phyloP scores from a whole-genome alignment of 2,888 invertebrate species.

The Helobdella robusta region DNA sequence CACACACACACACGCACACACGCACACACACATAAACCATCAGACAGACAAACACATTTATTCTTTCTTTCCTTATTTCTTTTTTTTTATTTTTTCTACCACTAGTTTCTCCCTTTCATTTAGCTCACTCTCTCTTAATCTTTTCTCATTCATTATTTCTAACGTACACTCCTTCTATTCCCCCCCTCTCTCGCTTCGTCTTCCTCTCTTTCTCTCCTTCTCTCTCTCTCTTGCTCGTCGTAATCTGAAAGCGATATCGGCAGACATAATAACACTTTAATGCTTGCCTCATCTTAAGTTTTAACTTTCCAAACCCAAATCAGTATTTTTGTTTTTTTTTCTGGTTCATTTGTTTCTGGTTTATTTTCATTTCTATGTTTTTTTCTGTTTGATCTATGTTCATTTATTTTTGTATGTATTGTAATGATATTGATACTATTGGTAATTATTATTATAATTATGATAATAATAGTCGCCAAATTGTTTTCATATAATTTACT shows the following conservation, averaged over 20 bases:
- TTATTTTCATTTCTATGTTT: background rate
- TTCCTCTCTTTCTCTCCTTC: constrained; percentile 28
- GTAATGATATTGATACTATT: constrained; percentile 7
- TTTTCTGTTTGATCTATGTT: background rate
- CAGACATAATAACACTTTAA: too few species aligned
- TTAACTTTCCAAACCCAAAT: too few species aligned
- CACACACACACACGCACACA: background rate
- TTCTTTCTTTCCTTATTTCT: too few species aligned
- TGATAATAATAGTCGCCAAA: constrained; percentile 18
- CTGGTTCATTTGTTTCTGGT: constrained; percentile 32
- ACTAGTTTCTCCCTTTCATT: too few species aligned
- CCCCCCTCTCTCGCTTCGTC: background rate
- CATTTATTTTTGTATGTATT: constrained; percentile 8
- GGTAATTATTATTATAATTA: constrained; percentile 20
- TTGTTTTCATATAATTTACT: constrained; percentile 5
- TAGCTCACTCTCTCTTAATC: too few species aligned
- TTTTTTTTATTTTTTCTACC: too few species aligned
- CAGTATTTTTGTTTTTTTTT: background rate
- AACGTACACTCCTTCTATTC: background rate
- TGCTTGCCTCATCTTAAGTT: too few species aligned
- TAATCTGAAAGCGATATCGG: too few species aligned
- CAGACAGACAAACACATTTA: background rate
- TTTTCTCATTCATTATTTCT: too few species aligned
- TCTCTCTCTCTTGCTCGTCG: constrained; percentile 21
- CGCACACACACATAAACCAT: background rate